Evolutionary conservation across 2,113 vertebrate species (phyloP).

Genomic region (Drymodes brunneopygia): DNA sequence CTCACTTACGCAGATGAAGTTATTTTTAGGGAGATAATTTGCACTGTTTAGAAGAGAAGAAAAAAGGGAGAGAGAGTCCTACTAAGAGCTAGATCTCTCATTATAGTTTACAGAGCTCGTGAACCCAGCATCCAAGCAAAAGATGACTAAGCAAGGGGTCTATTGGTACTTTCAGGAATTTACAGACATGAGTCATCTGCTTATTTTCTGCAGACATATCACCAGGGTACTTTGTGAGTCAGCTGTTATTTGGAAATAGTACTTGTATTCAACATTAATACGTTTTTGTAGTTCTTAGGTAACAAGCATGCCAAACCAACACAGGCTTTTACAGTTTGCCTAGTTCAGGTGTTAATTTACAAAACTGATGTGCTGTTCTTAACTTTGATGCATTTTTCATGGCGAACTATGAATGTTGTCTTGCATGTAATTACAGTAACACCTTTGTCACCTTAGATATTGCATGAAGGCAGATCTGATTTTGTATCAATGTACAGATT

Average conservation of each 20-base stretch:
- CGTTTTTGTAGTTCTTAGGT: slow-evolving; percentile 45
- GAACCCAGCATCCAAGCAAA: slow-evolving; percentile 76
- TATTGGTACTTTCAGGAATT: slow-evolving; percentile 78
- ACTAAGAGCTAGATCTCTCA: slow-evolving; percentile 71
- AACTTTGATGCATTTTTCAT: not conserved
- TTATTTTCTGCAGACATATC: slow-evolving; percentile 75
- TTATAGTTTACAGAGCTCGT: slow-evolving; percentile 75
- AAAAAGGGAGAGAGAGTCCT: slow-evolving; percentile 65
- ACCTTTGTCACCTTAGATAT: not conserved
- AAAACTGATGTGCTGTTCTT: not conserved
- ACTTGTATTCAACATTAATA: slow-evolving; percentile 58
- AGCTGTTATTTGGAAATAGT: slow-evolving; percentile 72
- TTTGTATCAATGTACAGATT: not conserved
- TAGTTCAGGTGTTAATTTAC: slow-evolving; percentile 34
- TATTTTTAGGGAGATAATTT: slow-evolving; percentile 82
- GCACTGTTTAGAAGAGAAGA: slow-evolving; percentile 68
- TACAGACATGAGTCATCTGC: slow-evolving; percentile 78
- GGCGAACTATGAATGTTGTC: not conserved
- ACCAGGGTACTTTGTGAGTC: slow-evolving; percentile 74
- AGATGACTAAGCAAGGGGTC: slow-evolving; percentile 80
- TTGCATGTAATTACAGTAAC: not conserved
- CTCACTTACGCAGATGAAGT: slow-evolving; percentile 73
- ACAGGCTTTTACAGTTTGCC: not conserved
- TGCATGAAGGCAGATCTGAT: not conserved
- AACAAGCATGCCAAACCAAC: slow-evolving; percentile 44